Conservation (phyloP, 2,888 invertebrate genomes). For the Mesoligia furuncula region DNA sequence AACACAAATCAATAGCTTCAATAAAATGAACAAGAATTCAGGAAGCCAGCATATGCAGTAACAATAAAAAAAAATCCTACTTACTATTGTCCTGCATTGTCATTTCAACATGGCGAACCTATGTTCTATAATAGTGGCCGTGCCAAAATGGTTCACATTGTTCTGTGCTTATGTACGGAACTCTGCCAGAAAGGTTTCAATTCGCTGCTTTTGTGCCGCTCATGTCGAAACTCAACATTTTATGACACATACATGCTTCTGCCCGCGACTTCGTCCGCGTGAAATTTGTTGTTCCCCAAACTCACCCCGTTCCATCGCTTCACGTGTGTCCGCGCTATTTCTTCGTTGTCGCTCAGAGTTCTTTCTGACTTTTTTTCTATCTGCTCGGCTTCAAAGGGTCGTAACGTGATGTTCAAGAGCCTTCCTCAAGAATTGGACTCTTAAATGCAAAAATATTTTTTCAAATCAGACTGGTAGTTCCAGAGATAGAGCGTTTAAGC, state of each 20-base stretch:
- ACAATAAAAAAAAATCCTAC: neutral
- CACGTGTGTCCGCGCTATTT: no score
- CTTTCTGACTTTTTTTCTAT: no score
- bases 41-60: neutral
- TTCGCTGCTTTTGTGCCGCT: constrained; percentile 32
- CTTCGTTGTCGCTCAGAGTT: no score
- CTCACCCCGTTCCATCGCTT: no score
- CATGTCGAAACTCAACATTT: constrained; percentile 32
- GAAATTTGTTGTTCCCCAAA: no score
- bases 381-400: no score
- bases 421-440: no score
- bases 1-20: neutral
- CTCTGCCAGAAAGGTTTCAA: constrained; percentile 50
- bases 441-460: no score
- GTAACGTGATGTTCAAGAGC: no score
- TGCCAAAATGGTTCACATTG: constrained; percentile 55
- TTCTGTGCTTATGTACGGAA: constrained; percentile 29
- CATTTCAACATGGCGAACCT: constrained; percentile 15
- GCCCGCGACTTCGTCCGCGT: no score
- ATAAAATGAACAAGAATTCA: neutral
- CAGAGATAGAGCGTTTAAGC: no score
- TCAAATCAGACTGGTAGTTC: no score
- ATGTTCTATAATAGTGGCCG: constrained; percentile 33
- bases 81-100: constrained; percentile 20
- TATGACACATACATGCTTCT: constrained; percentile 8